Evolutionary conservation across 2,113 vertebrate species (phyloP).

Genomic region (Rhinoptilus africanus): DNA sequence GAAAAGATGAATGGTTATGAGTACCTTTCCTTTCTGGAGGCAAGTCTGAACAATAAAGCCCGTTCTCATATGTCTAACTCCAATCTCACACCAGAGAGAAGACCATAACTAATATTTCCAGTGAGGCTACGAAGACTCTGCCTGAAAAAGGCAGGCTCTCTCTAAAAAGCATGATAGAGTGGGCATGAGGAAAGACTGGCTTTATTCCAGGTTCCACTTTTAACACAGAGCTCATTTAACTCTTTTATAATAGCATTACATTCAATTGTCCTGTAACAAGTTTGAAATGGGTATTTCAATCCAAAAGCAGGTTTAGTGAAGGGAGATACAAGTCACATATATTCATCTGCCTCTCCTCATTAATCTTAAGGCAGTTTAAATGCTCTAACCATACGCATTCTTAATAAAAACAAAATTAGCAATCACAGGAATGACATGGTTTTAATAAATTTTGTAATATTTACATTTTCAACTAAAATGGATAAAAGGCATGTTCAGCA

Average conservation of each 20-base stretch:
- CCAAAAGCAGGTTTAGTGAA: not conserved
- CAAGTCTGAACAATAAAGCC: not conserved
- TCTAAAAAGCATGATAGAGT: not conserved
- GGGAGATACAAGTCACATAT: not conserved
- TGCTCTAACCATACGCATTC: not conserved
- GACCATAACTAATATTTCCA: not conserved
- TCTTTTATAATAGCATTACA: not conserved
- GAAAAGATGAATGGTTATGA: not conserved
- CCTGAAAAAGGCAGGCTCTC: not conserved
- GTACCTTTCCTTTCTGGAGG: not conserved
- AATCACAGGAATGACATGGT: not conserved
- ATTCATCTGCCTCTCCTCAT: not conserved
- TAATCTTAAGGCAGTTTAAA: not conserved
- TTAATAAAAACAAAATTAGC: not conserved
- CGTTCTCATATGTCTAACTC: not conserved
- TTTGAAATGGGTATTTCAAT: not conserved
- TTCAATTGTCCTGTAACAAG: not conserved
- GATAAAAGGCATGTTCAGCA: not conserved
- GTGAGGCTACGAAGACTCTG: not conserved
- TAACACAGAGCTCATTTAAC: not conserved
- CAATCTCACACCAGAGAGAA: not conserved
- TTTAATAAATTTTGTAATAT: not conserved
- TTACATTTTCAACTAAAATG: not conserved
- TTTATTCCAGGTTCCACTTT: not conserved
- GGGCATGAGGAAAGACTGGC: not conserved